phyloP scores from a whole-genome alignment of 2,797 vertebrate genomes.

The Alexandromys oeconomus region DNA sequence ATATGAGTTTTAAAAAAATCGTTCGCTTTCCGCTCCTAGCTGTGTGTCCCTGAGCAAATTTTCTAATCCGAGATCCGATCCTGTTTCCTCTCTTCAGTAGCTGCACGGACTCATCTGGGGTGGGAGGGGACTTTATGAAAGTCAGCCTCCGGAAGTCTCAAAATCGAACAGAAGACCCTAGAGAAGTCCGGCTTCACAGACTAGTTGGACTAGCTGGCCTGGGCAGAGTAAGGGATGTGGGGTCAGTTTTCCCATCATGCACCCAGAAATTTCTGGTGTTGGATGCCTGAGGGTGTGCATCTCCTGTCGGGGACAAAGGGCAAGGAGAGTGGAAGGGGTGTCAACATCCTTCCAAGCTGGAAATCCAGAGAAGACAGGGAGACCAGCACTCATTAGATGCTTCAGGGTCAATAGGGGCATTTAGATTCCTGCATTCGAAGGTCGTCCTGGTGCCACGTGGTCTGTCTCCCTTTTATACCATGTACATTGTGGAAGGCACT shows the following conservation, averaged over 20 bases:
- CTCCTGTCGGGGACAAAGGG: background rate
- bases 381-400: rapidly evolving
- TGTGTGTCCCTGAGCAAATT: background rate
- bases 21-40: background rate
- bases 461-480: background rate
- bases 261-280: background rate
- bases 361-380: background rate
- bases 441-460: rapidly evolving
- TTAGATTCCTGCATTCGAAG: background rate
- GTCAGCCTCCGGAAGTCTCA: background rate
- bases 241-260: background rate
- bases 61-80: background rate
- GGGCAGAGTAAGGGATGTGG: background rate
- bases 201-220: background rate
- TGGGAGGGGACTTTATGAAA: background rate
- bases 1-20: background rate
- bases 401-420: background rate
- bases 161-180: background rate
- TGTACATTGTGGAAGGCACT: rapidly evolving
- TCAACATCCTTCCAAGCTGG: background rate
- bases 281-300: background rate
- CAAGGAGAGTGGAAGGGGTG: background rate
- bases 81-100: background rate
- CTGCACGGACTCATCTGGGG: background rate
- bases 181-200: background rate